A percentile compares a stretch with the other conserved stretches of the same genome.
These are phyloP conservation scores for Amiota communis DNA, from an alignment of 2,888 invertebrate species.

Conservation along the genomic window DNA sequence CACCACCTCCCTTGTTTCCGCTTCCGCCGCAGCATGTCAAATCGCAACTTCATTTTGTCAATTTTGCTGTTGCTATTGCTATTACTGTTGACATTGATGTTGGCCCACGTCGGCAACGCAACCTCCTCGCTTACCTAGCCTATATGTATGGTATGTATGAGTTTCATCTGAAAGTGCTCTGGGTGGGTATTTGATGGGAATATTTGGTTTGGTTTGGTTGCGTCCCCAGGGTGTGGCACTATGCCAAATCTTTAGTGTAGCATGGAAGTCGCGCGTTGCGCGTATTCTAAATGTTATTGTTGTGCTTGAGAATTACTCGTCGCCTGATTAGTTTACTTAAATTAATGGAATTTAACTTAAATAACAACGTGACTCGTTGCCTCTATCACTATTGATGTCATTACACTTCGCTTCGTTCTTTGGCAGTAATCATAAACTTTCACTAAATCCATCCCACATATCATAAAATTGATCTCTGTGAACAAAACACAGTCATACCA, in stretches of 20 bases:
- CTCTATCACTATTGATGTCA: conserved; percentile 13
- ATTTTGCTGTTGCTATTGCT: conserved; percentile 37
- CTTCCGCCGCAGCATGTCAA: conserved; percentile 37
- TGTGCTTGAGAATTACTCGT: conserved; percentile 43
- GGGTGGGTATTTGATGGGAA: conserved; percentile 3
- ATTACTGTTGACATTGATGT: conserved; percentile 58
- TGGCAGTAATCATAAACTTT: background rate
- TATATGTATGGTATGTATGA: background rate
- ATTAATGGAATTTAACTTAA: conserved; percentile 65
- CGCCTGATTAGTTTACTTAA: conserved; percentile 66
- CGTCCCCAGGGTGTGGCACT: conserved; percentile 19
- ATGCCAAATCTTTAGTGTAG: background rate
- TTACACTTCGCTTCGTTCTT: conserved; percentile 18
- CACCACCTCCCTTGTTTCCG: conserved; percentile 34
- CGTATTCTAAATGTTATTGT: conserved; percentile 60
- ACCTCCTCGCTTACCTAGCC: background rate
- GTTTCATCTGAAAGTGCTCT: background rate
- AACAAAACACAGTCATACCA: conserved; percentile 28
- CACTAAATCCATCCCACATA: conserved; percentile 8
- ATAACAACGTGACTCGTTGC: conserved; percentile 47
- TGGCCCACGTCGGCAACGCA: conserved; percentile 31
- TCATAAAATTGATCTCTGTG: background rate
- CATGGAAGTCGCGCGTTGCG: conserved; percentile 5
- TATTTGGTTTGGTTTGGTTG: background rate
- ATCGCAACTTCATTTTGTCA: conserved; percentile 51